Evolutionary conservation across 2,888 invertebrate species (phyloP), one percentile per base, ranked within the genome.

Genomic region (Litoditis marina): DNA sequence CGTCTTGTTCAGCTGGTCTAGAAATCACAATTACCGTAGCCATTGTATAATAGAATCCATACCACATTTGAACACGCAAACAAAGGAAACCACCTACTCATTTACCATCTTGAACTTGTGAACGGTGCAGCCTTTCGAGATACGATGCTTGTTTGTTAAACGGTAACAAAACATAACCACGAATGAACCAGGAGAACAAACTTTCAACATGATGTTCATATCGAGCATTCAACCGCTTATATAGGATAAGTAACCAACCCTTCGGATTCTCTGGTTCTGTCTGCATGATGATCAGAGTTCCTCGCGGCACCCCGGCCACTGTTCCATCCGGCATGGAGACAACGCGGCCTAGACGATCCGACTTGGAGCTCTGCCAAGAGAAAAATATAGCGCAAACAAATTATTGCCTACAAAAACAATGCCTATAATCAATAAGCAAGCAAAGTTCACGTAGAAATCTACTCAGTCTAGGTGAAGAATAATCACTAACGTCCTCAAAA

Each of bases 251-350:
- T 2, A 6, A 50, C 34, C 28, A 11, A 62, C 62, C 62, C 31
- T 50, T 50, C 11, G 55, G 49, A 3, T 57, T n/a, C 4, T 55
- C 56, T 2, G 36, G 55, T 5, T 49, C 30, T 34, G 22, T 39
- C 7, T 36, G 49, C n/a, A 56, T 36, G n/a, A 64, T 49, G 28
- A 61, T 55, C 19, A 67, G 22, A 19, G 64, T 64, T 5, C 54
- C 57, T 50, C 55, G 28, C 11, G 60, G 60, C n/a, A 64, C 56
- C 11, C 63, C 67, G 11, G 54, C 64, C 1, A 60, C 63, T 7
- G 60, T 50, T 8, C 64, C 64, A 60, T 67, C 64, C 6, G 53
- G 57, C 22, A 67, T 46, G 19, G 50, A 22, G 25, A 52, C 32
- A 34, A 61, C 32, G 19, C 34, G 36, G 7, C 42, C 52, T 7